Percentiles rank a stretch among this genome's conserved stretches.
These are phyloP conservation scores for Malurus cyaneus DNA, from an alignment of 2,113 vertebrate species.

Conservation along the genomic window DNA sequence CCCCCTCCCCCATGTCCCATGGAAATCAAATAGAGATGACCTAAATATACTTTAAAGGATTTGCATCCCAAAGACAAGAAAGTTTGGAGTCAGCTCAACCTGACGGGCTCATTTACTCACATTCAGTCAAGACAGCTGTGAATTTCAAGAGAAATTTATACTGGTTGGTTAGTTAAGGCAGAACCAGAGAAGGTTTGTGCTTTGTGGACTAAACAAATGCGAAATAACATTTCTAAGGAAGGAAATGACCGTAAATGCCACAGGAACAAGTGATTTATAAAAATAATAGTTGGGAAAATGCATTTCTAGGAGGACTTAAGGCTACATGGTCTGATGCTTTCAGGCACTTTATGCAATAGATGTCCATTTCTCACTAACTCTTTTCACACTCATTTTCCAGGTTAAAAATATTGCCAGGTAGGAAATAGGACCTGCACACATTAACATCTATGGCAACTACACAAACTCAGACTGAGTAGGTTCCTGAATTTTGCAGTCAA, in stretches of 20 bases:
- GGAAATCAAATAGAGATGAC: slow-evolving; percentile 46
- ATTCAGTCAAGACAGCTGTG: slow-evolving; percentile 55
- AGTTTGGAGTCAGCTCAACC: slow-evolving; percentile 65
- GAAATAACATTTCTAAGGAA: slow-evolving; percentile 6
- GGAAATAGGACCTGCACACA: background rate
- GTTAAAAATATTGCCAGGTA: background rate
- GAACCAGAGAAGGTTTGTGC: background rate
- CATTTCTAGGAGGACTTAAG: background rate
- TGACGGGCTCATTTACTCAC: slow-evolving; percentile 50
- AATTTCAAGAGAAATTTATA: slow-evolving; percentile 48
- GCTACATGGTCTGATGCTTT: background rate
- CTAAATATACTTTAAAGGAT: slow-evolving; percentile 58
- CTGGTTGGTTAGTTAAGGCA: slow-evolving; percentile 24
- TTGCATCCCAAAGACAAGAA: slow-evolving; percentile 61
- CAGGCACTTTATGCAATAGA: background rate
- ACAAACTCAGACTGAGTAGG: background rate
- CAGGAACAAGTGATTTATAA: background rate
- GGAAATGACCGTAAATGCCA: background rate
- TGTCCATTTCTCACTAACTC: background rate
- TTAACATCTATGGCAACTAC: background rate
- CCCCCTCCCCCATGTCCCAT: background rate
- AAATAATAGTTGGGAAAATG: background rate
- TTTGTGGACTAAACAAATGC: slow-evolving; percentile 10
- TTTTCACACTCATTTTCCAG: background rate
- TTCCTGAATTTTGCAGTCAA: background rate